Evolutionary conservation across 2,888 invertebrate species (phyloP).

Genomic region (Apamea sordens): DNA sequence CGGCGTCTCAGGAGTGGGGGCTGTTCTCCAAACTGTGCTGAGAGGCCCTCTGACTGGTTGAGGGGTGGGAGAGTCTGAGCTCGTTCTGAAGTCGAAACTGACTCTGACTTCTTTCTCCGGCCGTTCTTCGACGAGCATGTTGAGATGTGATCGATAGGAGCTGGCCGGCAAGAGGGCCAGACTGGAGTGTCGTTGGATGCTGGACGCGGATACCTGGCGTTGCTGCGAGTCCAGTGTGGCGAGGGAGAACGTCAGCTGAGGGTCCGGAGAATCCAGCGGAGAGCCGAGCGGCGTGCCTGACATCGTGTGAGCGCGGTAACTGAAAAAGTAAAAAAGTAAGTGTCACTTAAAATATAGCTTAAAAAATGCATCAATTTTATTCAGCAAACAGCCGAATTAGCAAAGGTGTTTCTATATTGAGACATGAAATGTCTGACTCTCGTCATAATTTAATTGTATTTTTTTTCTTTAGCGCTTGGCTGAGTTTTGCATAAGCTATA

Average conservation of each 20-base stretch:
- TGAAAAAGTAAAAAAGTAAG: conserved; percentile 80
- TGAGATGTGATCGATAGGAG: conserved; percentile 87
- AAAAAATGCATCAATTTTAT: not conserved
- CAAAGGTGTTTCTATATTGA: not conserved
- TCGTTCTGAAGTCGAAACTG: conserved; percentile 85
- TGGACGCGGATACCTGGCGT: conserved; percentile 91
- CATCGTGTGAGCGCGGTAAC: conserved; percentile 95
- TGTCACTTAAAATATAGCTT: not conserved
- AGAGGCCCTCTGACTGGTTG: conserved; percentile 85
- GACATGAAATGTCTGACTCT: not conserved
- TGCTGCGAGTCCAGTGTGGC: conserved; percentile 91
- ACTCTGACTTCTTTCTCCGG: conserved; percentile 87
- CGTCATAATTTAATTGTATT: not conserved
- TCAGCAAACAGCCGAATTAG: not conserved
- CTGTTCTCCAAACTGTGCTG: conserved; percentile 86
- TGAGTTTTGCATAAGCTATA: not conserved
- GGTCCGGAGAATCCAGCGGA: conserved; percentile 95
- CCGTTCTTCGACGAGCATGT: conserved; percentile 87
- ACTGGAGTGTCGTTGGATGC: conserved; percentile 87
- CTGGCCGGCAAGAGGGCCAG: conserved; percentile 87
- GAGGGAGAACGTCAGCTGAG: conserved; percentile 91
- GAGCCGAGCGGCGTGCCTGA: conserved; percentile 95
- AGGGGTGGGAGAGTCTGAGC: conserved; percentile 80
- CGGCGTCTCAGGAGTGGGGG: conserved; percentile 92
- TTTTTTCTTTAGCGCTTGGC: not conserved